Conservation (phyloP, 2,888 invertebrate genomes). For the Eulithis testata region DNA sequence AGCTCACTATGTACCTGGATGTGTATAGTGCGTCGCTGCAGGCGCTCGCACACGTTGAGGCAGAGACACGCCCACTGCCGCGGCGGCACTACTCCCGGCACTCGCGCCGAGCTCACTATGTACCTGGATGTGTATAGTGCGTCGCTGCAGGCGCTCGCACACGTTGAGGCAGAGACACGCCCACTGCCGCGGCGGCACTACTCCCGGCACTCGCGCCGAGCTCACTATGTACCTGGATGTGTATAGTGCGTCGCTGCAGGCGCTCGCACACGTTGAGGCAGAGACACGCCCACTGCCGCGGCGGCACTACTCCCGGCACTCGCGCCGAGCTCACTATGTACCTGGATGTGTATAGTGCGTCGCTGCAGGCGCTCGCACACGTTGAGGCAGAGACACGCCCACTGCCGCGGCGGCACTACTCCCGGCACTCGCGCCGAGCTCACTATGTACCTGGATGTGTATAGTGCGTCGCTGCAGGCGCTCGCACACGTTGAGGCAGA, state of each 20-base stretch:
- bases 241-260: constrained; percentile 20
- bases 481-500: constrained; percentile 17
- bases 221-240: constrained; percentile 58
- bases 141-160: constrained; percentile 9
- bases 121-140: constrained; percentile 35
- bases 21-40: constrained; percentile 23
- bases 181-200: constrained; percentile 7
- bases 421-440: constrained; percentile 48
- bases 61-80: constrained; percentile 7
- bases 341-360: constrained; percentile 33
- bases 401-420: constrained; percentile 5
- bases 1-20: constrained; percentile 60
- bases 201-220: constrained; percentile 42
- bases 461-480: constrained; percentile 18
- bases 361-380: constrained; percentile 15
- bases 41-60: constrained; percentile 16
- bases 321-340: constrained; percentile 62
- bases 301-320: constrained; percentile 7
- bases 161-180: constrained; percentile 17
- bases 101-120: constrained; percentile 62
- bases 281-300: constrained; percentile 7
- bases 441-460: constrained; percentile 55
- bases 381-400: constrained; percentile 15
- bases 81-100: constrained; percentile 6
- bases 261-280: constrained; percentile 19